These are phyloP conservation scores for Barbus barbus DNA, from an alignment of 2,113 vertebrate genomes.

Conservation along the genomic window DNA sequence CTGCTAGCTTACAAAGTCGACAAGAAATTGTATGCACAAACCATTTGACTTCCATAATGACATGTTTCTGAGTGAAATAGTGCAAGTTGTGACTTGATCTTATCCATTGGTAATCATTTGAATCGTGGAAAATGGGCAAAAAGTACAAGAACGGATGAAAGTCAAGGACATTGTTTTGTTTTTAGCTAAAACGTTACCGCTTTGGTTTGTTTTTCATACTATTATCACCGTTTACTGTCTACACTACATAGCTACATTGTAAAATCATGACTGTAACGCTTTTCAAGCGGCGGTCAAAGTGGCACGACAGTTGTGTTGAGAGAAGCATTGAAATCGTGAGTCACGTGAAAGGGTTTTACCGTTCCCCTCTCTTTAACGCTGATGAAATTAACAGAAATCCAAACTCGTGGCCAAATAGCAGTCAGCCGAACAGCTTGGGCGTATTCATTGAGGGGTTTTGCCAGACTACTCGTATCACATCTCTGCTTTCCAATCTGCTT, in stretches of 20 bases:
- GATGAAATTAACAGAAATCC: conserved; percentile 30
- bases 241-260: not conserved
- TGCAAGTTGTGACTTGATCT: not conserved
- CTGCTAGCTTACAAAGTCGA: not conserved
- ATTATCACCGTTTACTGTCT: not conserved
- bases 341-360: not conserved
- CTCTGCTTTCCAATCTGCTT: conserved; percentile 1
- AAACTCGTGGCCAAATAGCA: conserved; percentile 29
- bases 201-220: not conserved
- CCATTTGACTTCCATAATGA: not conserved
- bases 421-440: conserved; percentile 4
- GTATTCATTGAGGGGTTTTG: not conserved
- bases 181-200: not conserved
- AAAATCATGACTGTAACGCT: not conserved
- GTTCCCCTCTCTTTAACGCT: conserved; percentile 19
- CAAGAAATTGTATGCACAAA: not conserved
- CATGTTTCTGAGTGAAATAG: not conserved
- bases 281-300: too few relatives aligned
- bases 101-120: not conserved
- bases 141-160: not conserved
- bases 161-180: not conserved
- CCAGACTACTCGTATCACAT: conserved; percentile 15
- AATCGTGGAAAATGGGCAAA: not conserved
- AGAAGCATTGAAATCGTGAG: not conserved
- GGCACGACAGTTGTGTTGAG: not conserved